Percentiles rank a stretch among this genome's conserved stretches.
These are phyloP conservation scores for Pogonocichla stellata DNA, from an alignment of 2,113 vertebrate genomes.

Conservation along the genomic window DNA sequence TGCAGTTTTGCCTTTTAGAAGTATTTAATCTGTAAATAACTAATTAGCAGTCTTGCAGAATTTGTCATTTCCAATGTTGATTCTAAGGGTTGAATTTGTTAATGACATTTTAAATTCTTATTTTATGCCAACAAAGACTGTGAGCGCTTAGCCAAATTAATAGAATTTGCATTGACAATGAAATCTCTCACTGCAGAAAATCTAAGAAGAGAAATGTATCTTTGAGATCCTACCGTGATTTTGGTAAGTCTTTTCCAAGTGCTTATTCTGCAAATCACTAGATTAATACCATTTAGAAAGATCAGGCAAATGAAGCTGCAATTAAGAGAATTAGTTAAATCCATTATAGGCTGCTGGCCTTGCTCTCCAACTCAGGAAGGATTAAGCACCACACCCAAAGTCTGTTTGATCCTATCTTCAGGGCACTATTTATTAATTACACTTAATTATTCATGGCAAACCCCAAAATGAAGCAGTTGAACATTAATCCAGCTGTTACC, in stretches of 20 bases:
- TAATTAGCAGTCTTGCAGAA: slow-evolving; percentile 16
- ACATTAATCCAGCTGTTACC: slow-evolving; percentile 52
- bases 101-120: slow-evolving; percentile 38
- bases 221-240: slow-evolving; percentile 52
- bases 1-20: neutral
- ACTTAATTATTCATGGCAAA: slow-evolving; percentile 63
- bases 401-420: slow-evolving; percentile 63
- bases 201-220: slow-evolving; percentile 4
- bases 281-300: slow-evolving; percentile 69
- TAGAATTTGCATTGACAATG: slow-evolving; percentile 32
- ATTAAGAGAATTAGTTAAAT: slow-evolving; percentile 72
- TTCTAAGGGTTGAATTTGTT: slow-evolving; percentile 30
- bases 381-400: slow-evolving; percentile 67
- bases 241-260: slow-evolving; percentile 60
- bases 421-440: slow-evolving; percentile 68
- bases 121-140: slow-evolving; percentile 3
- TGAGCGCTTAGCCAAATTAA: slow-evolving; percentile 17
- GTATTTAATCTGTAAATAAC: slow-evolving; percentile 6
- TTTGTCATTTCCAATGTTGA: neutral
- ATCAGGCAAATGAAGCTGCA: slow-evolving; percentile 68
- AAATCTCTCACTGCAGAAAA: neutral
- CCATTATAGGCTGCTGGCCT: slow-evolving; percentile 64
- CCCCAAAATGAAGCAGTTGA: slow-evolving; percentile 48
- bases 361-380: slow-evolving; percentile 62
- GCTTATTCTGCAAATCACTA: slow-evolving; percentile 68